Evolutionary conservation across 1,140 invertebrate genomes (phyloP).

Genomic region (Parasteatoda tepidariorum): DNA sequence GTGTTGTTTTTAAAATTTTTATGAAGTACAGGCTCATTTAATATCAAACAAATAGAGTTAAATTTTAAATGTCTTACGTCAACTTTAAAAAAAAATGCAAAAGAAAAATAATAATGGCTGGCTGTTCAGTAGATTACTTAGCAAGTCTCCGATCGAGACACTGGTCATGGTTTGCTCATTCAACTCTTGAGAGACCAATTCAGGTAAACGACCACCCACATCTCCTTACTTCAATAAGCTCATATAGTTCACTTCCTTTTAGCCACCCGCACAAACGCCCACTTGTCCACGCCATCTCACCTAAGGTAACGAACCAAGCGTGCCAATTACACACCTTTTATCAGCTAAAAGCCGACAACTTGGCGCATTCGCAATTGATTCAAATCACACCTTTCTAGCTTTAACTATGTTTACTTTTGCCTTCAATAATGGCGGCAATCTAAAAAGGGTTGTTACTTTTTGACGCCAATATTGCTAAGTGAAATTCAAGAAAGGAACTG

Average conservation of each 20-base stretch:
- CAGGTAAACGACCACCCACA: too few species aligned
- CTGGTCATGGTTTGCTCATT: too few species aligned
- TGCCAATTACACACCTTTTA: constrained; percentile 27
- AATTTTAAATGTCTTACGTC: too few species aligned
- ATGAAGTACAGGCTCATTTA: too few species aligned
- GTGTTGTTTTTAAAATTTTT: too few species aligned
- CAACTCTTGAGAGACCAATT: too few species aligned
- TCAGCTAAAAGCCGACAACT: not conserved
- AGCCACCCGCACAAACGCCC: not conserved
- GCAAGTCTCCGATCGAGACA: too few species aligned
- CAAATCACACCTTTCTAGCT: constrained; percentile 21
- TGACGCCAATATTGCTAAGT: not conserved
- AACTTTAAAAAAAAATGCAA: too few species aligned
- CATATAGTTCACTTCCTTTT: not conserved
- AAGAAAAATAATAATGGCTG: too few species aligned
- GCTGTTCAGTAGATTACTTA: too few species aligned
- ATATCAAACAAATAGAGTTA: too few species aligned
- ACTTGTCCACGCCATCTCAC: constrained; percentile 8
- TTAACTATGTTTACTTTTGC: constrained; percentile 23
- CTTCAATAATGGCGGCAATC: constrained; percentile 4
- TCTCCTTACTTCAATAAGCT: too few species aligned
- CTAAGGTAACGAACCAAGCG: not conserved
- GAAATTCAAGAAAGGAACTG: not conserved
- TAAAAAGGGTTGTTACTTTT: constrained; percentile 5
- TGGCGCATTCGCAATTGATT: constrained; percentile 18